Percentiles rank a stretch among this genome's conserved stretches.
Conservation (phyloP, 35 echinoderm and acorn worm genomes). For the Lytechinus variegatus region DNA sequence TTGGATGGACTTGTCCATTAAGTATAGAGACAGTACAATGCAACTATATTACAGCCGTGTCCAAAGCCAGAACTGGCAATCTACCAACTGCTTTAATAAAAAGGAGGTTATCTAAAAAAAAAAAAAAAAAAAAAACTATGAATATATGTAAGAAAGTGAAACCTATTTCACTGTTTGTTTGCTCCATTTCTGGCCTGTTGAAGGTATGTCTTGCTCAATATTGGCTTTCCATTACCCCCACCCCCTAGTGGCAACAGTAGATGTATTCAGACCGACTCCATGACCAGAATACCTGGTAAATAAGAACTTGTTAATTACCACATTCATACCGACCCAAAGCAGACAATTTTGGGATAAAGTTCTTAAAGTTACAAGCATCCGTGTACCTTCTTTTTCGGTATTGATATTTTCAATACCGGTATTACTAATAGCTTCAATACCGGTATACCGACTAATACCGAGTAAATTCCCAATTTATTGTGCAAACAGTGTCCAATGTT, state of each 20-base stretch:
- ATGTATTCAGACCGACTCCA: too few relatives aligned
- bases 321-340: too few relatives aligned
- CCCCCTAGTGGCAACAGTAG: not conserved
- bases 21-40: not conserved
- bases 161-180: slow-evolving; percentile 14
- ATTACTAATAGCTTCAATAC: too few relatives aligned
- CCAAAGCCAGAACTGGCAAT: not conserved
- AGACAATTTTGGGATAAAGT: too few relatives aligned
- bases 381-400: too few relatives aligned
- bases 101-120: not conserved
- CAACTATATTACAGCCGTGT: not conserved
- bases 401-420: too few relatives aligned
- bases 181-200: slow-evolving; percentile 21
- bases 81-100: not conserved
- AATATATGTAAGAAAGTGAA: slow-evolving; percentile 15
- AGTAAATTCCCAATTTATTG: too few relatives aligned
- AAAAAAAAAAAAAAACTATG: not conserved
- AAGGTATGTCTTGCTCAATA: not conserved
- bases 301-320: too few relatives aligned
- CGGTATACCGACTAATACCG: too few relatives aligned
- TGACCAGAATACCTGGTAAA: too few relatives aligned
- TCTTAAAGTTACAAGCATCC: too few relatives aligned
- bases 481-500: too few relatives aligned
- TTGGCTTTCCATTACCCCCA: slow-evolving; percentile 12
- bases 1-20: not conserved